Conservation (phyloP, 2,113 vertebrate species). For the Corapipo altera region DNA sequence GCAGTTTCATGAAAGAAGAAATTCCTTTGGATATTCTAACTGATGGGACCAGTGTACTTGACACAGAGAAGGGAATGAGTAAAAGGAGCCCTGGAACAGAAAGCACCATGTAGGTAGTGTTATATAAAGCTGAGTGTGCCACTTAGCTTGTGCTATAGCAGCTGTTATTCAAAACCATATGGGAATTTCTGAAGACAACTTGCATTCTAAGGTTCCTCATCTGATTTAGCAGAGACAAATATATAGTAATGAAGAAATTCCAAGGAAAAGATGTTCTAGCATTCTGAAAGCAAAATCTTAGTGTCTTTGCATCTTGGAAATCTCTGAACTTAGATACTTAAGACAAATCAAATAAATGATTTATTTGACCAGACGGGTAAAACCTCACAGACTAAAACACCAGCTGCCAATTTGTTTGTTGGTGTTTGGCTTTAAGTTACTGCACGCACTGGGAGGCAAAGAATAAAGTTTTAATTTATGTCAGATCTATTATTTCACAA, state of each 20-base stretch:
- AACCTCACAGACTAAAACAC: slow-evolving; percentile 24
- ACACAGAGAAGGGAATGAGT: not conserved
- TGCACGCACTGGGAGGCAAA: not conserved
- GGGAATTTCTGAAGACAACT: slow-evolving; percentile 31
- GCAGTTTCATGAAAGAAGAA: not conserved
- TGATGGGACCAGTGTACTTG: not conserved
- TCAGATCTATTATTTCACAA: not conserved
- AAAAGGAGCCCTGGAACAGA: not conserved
- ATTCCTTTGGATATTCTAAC: not conserved
- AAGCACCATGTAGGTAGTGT: not conserved
- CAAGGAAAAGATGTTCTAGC: not conserved
- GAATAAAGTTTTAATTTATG: slow-evolving; percentile 47
- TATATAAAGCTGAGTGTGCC: slow-evolving; percentile 7
- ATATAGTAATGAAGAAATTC: not conserved
- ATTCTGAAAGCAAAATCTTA: not conserved
- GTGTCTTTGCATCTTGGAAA: not conserved
- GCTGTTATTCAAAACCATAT: not conserved
- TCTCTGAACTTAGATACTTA: not conserved
- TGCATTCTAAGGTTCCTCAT: not conserved
- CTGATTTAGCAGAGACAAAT: not conserved
- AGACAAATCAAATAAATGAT: slow-evolving; percentile 56
- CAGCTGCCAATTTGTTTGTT: slow-evolving; percentile 61
- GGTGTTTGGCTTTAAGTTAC: slow-evolving; percentile 27
- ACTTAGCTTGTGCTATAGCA: slow-evolving; percentile 18
- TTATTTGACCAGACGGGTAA: slow-evolving; percentile 57